phyloP scores from a whole-genome alignment of 1,140 invertebrate species.

The Condylostylus longicornis region DNA sequence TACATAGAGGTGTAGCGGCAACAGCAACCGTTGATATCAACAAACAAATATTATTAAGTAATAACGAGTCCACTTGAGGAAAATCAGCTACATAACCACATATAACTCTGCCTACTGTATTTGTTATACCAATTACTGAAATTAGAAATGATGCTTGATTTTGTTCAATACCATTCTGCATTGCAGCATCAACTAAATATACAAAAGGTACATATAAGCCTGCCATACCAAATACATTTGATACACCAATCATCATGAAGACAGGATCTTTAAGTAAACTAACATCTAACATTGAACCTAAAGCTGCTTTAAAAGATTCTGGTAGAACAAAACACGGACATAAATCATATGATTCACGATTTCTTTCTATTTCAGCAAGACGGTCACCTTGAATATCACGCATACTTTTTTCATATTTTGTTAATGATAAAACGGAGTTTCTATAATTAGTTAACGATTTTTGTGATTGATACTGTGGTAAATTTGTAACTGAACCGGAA shows the following conservation, averaged over 20 bases:
- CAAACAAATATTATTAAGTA: slow-evolving; percentile 89
- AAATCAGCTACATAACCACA: slow-evolving; percentile 78
- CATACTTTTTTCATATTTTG: slow-evolving; percentile 46
- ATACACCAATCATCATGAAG: slow-evolving; percentile 83
- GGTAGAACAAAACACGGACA: slow-evolving; percentile 67
- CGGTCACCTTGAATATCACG: slow-evolving; percentile 33
- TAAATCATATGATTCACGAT: slow-evolving; percentile 49
- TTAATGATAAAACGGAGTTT: slow-evolving; percentile 64
- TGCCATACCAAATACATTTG: slow-evolving; percentile 81
- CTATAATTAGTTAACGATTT: slow-evolving; percentile 78
- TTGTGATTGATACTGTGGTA: slow-evolving; percentile 84
- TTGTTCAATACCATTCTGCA: slow-evolving; percentile 49
- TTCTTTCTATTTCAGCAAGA: slow-evolving; percentile 44
- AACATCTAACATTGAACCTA: slow-evolving; percentile 88
- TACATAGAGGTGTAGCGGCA: slow-evolving; percentile 68
- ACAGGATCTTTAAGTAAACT: slow-evolving; percentile 77
- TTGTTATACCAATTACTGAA: slow-evolving; percentile 91
- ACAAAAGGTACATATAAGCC: slow-evolving; percentile 93
- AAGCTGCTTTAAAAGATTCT: slow-evolving; percentile 62
- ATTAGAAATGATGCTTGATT: slow-evolving; percentile 71
- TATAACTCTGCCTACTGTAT: slow-evolving; percentile 74
- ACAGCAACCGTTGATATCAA: slow-evolving; percentile 78
- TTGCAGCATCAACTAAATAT: slow-evolving; percentile 74
- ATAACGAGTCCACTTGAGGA: slow-evolving; percentile 73
- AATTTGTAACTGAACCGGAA: slow-evolving; percentile 80